Conservation (phyloP, 2,888 invertebrate genomes). For the Cylindroiulus punctatus region DNA sequence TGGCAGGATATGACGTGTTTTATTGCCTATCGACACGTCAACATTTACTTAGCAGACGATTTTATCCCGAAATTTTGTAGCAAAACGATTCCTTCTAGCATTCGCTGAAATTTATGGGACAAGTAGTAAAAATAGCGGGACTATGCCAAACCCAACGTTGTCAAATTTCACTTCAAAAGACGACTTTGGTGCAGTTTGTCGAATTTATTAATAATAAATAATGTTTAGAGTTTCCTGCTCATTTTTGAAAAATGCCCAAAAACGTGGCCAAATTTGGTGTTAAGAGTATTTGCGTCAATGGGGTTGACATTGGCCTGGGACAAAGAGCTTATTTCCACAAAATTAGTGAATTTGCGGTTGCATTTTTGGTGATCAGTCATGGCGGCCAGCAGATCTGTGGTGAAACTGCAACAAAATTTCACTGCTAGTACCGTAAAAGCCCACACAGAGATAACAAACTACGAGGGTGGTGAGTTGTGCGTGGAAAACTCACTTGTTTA, state of each 20-base stretch:
- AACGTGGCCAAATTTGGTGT: background rate
- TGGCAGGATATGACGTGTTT: background rate
- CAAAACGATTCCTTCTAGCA: background rate
- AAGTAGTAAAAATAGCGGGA: background rate
- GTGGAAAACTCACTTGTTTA: slow-evolving; percentile 11
- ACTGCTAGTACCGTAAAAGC: background rate
- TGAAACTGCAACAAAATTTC: background rate
- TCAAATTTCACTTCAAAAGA: background rate
- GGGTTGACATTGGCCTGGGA: background rate
- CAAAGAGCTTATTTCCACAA: background rate
- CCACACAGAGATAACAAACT: slow-evolving; percentile 38
- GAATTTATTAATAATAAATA: background rate
- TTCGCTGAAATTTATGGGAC: background rate
- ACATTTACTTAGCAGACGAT: background rate
- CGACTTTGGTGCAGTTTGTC: background rate
- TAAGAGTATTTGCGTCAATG: no score
- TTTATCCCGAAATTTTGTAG: background rate
- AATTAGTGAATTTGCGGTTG: background rate
- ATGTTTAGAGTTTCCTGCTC: background rate
- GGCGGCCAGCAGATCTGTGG: background rate
- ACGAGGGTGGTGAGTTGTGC: slow-evolving; percentile 39
- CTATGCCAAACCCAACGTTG: background rate
- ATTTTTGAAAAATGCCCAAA: background rate
- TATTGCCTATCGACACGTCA: background rate
- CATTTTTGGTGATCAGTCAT: background rate